Conservation (phyloP, 2,888 invertebrate species). For the Tetragnatha montana region DNA sequence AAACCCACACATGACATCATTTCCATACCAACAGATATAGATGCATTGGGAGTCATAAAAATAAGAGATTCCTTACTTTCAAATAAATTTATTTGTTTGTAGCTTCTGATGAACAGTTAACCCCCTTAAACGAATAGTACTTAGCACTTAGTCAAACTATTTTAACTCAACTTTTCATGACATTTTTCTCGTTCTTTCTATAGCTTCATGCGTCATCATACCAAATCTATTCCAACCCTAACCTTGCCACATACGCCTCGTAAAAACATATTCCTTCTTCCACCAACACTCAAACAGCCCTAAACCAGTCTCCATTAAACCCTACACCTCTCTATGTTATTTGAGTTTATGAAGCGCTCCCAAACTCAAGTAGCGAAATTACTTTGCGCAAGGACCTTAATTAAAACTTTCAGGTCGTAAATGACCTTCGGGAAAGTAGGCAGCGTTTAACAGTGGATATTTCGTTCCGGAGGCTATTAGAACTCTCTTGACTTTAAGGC, state of each 20-base stretch:
- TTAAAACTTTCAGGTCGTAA: neutral
- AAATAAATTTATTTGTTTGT: too few relatives aligned
- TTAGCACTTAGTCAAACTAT: too few relatives aligned
- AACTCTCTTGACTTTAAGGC: neutral
- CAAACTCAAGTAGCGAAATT: neutral
- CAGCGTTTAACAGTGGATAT: neutral
- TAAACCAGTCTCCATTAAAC: neutral
- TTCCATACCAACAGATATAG: too few relatives aligned
- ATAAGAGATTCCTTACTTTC: too few relatives aligned
- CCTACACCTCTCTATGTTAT: neutral
- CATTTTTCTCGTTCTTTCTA: too few relatives aligned
- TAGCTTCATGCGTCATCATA: too few relatives aligned
- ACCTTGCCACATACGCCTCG: neutral
- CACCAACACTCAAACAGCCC: neutral
- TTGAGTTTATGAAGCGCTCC: neutral
- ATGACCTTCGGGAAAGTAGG: neutral
- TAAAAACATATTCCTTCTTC: neutral
- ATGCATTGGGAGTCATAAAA: too few relatives aligned
- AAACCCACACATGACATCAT: too few relatives aligned
- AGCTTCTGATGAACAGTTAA: too few relatives aligned
- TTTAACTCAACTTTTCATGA: too few relatives aligned
- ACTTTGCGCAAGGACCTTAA: neutral
- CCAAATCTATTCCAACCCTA: too few relatives aligned
- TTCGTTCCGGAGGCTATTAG: neutral
- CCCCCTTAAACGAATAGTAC: too few relatives aligned